Conservation (phyloP, 2,888 invertebrate genomes). For the Octodonta nipae region DNA sequence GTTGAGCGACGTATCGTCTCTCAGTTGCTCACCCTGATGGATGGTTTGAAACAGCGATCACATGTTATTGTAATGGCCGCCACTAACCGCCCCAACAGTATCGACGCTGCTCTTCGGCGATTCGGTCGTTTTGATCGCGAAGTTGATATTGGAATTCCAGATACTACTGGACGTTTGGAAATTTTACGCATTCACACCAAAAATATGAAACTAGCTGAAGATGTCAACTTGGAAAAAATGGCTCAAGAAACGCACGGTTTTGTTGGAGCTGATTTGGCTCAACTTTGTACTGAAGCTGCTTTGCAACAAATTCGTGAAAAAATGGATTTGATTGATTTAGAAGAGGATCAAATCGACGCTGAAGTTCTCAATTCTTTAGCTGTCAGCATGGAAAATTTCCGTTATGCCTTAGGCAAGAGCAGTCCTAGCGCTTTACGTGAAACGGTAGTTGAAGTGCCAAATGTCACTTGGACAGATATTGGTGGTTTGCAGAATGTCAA, state of each 20-base stretch:
- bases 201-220: constrained; percentile 98
- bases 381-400: constrained; percentile 98
- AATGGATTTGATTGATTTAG: constrained; percentile 99
- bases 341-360: constrained; percentile 98
- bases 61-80: constrained; percentile 99
- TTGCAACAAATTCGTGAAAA: constrained; percentile 99
- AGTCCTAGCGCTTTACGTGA: constrained; percentile 96
- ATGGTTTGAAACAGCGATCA: constrained; percentile 94
- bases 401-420: constrained; percentile 98
- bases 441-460: constrained; percentile 98
- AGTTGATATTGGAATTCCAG: constrained; percentile 99
- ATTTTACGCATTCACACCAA: constrained; percentile 97
- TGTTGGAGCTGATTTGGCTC: constrained; percentile 97
- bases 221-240: constrained; percentile 96
- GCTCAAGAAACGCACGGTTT: constrained; percentile 98
- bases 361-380: constrained; percentile 92
- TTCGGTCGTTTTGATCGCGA: constrained; percentile 98
- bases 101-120: constrained; percentile 91
- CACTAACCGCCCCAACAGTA: constrained; percentile 94
- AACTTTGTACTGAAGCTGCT: constrained; percentile 96
- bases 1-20: constrained; percentile 98
- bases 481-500: constrained; percentile 95
- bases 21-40: constrained; percentile 95
- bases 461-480: constrained; percentile 93
- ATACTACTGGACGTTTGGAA: constrained; percentile 85